Evolutionary conservation across 2,113 vertebrate genomes (phyloP), one percentile per base, ranked within the genome.

Genomic region (Saguinus imperator): DNA sequence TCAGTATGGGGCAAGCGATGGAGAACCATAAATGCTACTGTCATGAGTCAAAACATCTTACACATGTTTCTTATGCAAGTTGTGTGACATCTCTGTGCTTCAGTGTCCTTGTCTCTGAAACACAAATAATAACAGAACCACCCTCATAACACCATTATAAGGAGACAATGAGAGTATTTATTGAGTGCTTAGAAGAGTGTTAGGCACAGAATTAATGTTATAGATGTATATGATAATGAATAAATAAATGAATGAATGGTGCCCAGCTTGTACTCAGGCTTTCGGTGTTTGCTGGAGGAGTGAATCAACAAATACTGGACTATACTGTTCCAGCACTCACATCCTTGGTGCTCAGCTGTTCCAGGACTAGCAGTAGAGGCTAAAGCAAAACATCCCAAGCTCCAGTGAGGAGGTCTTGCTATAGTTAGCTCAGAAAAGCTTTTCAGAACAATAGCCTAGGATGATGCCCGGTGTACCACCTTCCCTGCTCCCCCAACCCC

Each of bases 301-400:
- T 8, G 45, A 52, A 73, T 80, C 75, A 35, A 16, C 45, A 72
- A 43, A 48, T 45, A 17, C 35, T 45, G 13, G 61, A 12, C 66
- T 1, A 0, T 14, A 12, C 1, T 35, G 61, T 37, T 75, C 40
- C 25, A 48, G 0, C 5, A 3, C 8, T 90, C 16, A 7, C n/a
- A 13, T 64, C 52, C 48, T 72, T 3, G 21, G 6, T 55, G 52
- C n/a, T 29, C 55, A 83, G 68, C 55, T 23, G 5, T 87, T 37
- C 35, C n/a, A 1, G 13, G 35, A 16, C 16, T 50, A 14, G 73
- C n/a, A 20, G 21, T 29, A 18, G 43, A 58, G 17, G 37, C 32
- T 61, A 29, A 76, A 64, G 57, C 8, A 75, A 50, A 86, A 32
- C 70, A 35, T 80, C 57, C 17, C 4, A 10, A 43, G 32, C 52